These are phyloP conservation scores for Arrhamphus sclerolepis DNA, from an alignment of 2,797 vertebrate species.

Conservation along the genomic window DNA sequence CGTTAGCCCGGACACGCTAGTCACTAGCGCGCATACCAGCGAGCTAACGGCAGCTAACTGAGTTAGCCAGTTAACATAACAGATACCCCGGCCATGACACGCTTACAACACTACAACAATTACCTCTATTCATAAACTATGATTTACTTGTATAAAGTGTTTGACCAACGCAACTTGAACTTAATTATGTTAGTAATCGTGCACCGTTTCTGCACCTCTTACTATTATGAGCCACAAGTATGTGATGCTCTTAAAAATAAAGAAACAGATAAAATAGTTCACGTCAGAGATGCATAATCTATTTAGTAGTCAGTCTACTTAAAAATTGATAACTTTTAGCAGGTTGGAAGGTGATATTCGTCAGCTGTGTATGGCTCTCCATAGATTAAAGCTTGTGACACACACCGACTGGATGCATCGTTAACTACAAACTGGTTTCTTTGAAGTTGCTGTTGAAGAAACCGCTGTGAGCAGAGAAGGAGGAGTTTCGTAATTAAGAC, in stretches of 20 bases:
- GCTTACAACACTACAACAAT: slow-evolving; percentile 28
- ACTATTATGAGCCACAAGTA: too few species aligned
- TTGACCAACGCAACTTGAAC: neutral
- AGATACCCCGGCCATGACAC: slow-evolving; percentile 3
- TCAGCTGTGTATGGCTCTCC: too few species aligned
- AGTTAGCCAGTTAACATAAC: slow-evolving; percentile 55
- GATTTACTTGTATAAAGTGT: neutral
- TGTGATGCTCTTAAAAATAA: too few species aligned
- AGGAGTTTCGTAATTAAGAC: neutral
- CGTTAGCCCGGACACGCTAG: slow-evolving; percentile 49
- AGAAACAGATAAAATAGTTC: too few species aligned
- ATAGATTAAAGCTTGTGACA: too few species aligned
- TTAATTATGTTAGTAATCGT: neutral
- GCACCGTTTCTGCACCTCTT: too few species aligned
- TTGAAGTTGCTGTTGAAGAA: neutral
- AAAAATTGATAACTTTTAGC: too few species aligned
- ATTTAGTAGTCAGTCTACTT: too few species aligned
- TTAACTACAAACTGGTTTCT: too few species aligned
- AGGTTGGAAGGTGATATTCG: too few species aligned
- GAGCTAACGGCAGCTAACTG: slow-evolving; percentile 58
- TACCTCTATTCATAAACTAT: neutral
- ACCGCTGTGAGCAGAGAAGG: neutral
- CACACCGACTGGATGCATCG: too few species aligned
- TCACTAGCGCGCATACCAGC: slow-evolving; percentile 36
- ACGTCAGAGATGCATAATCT: too few species aligned